Percentiles rank a stretch among this genome's conserved stretches.
phyloP scores from a whole-genome alignment of 2,888 invertebrate species.

The Pheosia gnoma region DNA sequence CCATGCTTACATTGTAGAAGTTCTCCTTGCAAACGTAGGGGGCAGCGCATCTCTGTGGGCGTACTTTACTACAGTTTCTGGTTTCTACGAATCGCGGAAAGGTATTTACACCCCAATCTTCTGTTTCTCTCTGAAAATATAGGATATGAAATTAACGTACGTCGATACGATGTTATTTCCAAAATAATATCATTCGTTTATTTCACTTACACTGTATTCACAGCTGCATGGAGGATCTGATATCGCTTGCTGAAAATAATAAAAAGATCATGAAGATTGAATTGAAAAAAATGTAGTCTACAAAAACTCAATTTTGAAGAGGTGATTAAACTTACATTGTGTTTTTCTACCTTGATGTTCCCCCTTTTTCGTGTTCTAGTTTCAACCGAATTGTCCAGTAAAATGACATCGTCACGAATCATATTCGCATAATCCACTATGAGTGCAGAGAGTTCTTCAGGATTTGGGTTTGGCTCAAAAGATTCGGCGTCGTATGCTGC shows the following conservation, averaged over 20 bases:
- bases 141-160: neutral
- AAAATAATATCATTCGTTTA: neutral
- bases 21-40: slow-evolving; percentile 61
- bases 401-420: slow-evolving; percentile 71
- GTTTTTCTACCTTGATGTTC: slow-evolving; percentile 63
- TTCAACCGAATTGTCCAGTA: slow-evolving; percentile 73
- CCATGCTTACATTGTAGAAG: slow-evolving; percentile 60
- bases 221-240: slow-evolving; percentile 60
- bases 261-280: slow-evolving; percentile 10
- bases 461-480: slow-evolving; percentile 47
- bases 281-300: no score
- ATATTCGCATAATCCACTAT: slow-evolving; percentile 74
- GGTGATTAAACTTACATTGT: slow-evolving; percentile 50
- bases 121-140: slow-evolving; percentile 49
- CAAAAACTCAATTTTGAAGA: no score
- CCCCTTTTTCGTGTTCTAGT: slow-evolving; percentile 73
- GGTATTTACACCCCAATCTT: slow-evolving; percentile 52
- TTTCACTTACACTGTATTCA: slow-evolving; percentile 48
- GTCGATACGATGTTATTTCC: neutral
- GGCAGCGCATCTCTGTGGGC: slow-evolving; percentile 44
- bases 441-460: slow-evolving; percentile 65
- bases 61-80: slow-evolving; percentile 52
- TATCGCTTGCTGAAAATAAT: slow-evolving; percentile 53
- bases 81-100: slow-evolving; percentile 58
- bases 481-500: slow-evolving; percentile 46